Evolutionary conservation across 2,888 invertebrate genomes (phyloP).

Genomic region (Cistogaster globosa): DNA sequence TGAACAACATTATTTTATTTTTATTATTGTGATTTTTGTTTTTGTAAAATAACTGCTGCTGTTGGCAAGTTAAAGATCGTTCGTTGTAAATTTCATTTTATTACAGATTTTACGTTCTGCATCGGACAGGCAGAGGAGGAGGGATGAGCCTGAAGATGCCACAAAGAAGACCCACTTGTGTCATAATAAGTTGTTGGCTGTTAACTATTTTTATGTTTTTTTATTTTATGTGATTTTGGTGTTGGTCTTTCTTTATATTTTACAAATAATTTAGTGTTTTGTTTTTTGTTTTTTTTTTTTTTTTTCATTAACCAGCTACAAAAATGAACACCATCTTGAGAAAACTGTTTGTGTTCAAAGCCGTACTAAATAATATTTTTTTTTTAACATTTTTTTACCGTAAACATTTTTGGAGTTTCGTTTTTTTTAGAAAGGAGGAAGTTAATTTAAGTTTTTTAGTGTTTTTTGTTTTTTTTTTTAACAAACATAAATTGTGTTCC

Average conservation of each 20-base stretch:
- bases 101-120: neutral
- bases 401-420: conserved; percentile 15
- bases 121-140: neutral
- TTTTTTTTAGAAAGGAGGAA: conserved; percentile 71
- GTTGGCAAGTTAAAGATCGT: conserved; percentile 34
- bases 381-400: conserved; percentile 16
- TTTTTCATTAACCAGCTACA: conserved; percentile 20
- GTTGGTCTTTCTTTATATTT: conserved; percentile 20
- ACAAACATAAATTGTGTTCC: conserved; percentile 60
- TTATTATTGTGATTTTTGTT: conserved; percentile 3
- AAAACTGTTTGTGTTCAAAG: conserved; percentile 32
- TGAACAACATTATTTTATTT: conserved; percentile 3
- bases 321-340: conserved; percentile 20
- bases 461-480: conserved; percentile 39
- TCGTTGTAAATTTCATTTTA: conserved; percentile 14
- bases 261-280: neutral
- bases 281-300: too few relatives aligned
- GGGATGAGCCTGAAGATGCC: conserved; percentile 9
- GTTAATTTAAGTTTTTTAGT: conserved; percentile 31
- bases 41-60: conserved; percentile 8
- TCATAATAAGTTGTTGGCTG: conserved; percentile 64
- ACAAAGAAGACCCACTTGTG: conserved; percentile 65
- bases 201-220: neutral
- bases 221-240: conserved; percentile 16
- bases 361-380: conserved; percentile 49